phyloP scores from a whole-genome alignment of 2,888 invertebrate species.

The Heteropelma amictum region DNA sequence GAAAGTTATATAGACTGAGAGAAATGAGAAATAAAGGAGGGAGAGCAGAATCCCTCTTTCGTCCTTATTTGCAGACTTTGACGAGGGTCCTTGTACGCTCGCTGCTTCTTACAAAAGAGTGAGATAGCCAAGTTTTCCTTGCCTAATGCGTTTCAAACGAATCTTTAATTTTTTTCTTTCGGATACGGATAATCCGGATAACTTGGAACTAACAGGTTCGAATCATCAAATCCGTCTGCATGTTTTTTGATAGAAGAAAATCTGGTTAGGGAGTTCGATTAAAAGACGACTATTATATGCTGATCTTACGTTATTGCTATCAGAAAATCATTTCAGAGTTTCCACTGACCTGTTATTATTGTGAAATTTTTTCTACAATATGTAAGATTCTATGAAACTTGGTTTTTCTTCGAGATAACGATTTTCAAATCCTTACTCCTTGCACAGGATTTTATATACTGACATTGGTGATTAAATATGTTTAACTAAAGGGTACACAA shows the following conservation, averaged over 20 bases:
- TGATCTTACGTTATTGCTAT: too few species aligned
- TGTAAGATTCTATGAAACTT: too few species aligned
- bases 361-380: too few species aligned
- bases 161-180: not conserved
- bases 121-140: conserved; percentile 8
- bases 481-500: too few species aligned
- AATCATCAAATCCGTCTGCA: not conserved
- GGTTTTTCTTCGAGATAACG: too few species aligned
- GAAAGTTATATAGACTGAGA: conserved; percentile 25
- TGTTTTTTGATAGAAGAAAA: too few species aligned
- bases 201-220: not conserved
- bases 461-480: too few species aligned
- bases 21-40: conserved; percentile 49
- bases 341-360: too few species aligned
- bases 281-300: too few species aligned
- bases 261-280: too few species aligned
- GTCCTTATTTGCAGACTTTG: conserved; percentile 31
- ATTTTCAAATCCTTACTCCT: too few species aligned
- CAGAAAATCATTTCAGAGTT: not conserved
- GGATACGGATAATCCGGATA: conserved; percentile 4
- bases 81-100: conserved; percentile 18
- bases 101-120: not conserved
- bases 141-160: conserved; percentile 50
- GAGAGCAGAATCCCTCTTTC: conserved; percentile 9
- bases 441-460: too few species aligned